Conservation (phyloP, 2,888 invertebrate species). For the Latheticus oryzae region DNA sequence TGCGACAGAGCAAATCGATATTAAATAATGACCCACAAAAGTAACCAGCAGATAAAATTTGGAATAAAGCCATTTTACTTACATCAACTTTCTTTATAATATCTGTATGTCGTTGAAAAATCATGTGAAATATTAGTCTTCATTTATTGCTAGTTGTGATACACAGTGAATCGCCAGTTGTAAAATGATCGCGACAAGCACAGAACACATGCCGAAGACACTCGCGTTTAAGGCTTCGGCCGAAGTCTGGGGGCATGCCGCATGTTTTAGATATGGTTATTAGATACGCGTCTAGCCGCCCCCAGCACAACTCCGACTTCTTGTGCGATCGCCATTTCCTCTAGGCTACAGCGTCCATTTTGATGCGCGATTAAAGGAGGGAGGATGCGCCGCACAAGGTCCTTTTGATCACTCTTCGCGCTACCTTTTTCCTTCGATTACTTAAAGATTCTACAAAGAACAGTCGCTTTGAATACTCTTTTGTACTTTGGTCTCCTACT, state of each 20-base stretch:
- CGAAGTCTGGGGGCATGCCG: constrained; percentile 44
- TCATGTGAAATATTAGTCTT: constrained; percentile 64
- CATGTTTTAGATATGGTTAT: constrained; percentile 37
- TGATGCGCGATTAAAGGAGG: constrained; percentile 48
- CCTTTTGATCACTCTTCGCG: not conserved
- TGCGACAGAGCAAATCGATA: constrained; percentile 66
- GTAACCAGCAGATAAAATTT: constrained; percentile 50
- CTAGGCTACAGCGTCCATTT: constrained; percentile 59
- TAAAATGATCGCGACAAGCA: constrained; percentile 49
- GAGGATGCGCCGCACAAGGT: constrained; percentile 45
- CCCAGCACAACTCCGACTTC: constrained; percentile 56
- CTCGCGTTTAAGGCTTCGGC: constrained; percentile 46
- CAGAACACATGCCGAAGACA: constrained; percentile 58
- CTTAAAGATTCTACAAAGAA: too few species aligned
- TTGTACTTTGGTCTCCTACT: too few species aligned
- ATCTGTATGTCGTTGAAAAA: constrained; percentile 64
- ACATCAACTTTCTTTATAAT: constrained; percentile 65
- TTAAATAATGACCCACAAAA: constrained; percentile 63
- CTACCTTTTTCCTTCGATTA: too few species aligned
- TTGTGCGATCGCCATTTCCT: constrained; percentile 60
- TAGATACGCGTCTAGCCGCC: constrained; percentile 52
- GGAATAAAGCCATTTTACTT: constrained; percentile 56
- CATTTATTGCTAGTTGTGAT: constrained; percentile 64
- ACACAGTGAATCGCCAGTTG: constrained; percentile 53
- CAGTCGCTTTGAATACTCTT: too few species aligned